Percentiles rank a stretch among this genome's conserved stretches.
These are phyloP conservation scores for Tetragonisca angustula DNA, from an alignment of 2,888 invertebrate genomes.

Conservation along the genomic window DNA sequence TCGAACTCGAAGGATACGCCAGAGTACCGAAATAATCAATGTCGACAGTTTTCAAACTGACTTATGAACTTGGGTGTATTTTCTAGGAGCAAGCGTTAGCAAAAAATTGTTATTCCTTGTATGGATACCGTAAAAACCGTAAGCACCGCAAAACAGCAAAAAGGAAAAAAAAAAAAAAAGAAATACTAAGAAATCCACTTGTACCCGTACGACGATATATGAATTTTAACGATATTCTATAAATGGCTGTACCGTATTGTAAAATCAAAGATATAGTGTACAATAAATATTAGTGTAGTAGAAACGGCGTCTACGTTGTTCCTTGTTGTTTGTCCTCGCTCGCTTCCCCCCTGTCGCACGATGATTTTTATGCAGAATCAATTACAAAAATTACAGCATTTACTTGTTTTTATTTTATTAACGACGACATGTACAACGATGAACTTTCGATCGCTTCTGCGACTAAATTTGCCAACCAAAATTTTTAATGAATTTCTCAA, in stretches of 20 bases:
- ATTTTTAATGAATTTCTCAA: background rate
- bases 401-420: background rate
- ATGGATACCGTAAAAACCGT: constrained; percentile 63
- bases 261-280: constrained; percentile 81
- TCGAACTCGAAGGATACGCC: constrained; percentile 15
- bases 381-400: too few relatives aligned
- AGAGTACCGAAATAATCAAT: constrained; percentile 47
- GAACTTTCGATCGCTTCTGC: background rate
- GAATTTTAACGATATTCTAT: constrained; percentile 79
- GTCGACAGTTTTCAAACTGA: constrained; percentile 57
- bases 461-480: background rate
- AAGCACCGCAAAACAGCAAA: constrained; percentile 27
- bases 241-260: constrained; percentile 82
- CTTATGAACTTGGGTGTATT: constrained; percentile 79
- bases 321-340: background rate
- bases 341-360: too few relatives aligned
- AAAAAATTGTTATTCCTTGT: constrained; percentile 78
- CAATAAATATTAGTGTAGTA: constrained; percentile 80
- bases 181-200: constrained; percentile 63
- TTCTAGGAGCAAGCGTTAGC: constrained; percentile 77
- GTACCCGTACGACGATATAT: constrained; percentile 76
- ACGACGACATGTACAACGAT: background rate
- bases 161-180: constrained; percentile 44
- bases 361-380: background rate
- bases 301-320: constrained; percentile 25